Base-by-base conservation (phyloP, 2,888 invertebrate genomes). In the Hyposoter dolosus region DNA sequence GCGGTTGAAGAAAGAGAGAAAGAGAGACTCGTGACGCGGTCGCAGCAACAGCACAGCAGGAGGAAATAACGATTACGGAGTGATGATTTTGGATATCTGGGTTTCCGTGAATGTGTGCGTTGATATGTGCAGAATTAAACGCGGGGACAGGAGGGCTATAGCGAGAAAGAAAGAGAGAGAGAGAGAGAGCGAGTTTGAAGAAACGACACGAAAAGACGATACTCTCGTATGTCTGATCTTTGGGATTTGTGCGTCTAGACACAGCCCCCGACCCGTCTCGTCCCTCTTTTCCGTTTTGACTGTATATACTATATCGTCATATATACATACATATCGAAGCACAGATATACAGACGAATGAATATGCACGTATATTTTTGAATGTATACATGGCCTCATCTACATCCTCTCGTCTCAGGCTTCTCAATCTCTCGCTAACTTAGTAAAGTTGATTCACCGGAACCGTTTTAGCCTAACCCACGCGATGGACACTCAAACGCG, bases 191-290 rank as follows among this genome's bases (percentile, higher is more conserved):
- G 10, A 19, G 56, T 40, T 68, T 65, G 53, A 76, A 69, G 80
- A 81, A 50, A 76, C 80, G 69, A 65, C 35, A 76, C 40, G 80
- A 76, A 74, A 63, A 68, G 43, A 85, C 60, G 69, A 80, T 80
- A 53, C 76, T 71, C 65, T 40, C 68, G 83, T 76, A 76, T 86
- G 89, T 89, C 85, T 89, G 77, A 83, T 83, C 84, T 82, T 85
- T 85, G 88, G 90, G 91, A 92, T 92, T 92, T 92, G 92, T 92
- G 92, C 88, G 93, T 92, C 92, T 92, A 92, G 92, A 93, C 92
- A 88, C 88, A 88, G 87, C 87, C 87, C 88, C 89, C 88, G 82
- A 83, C 86, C 82, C 84, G 84, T 78, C 88, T 75, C 86, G 85
- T 85, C 83, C 72, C 87, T 72, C 89, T 78, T 79, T 74, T 84